phyloP scores from a whole-genome alignment of 2,797 vertebrate species.

The Margarornis squamiger region DNA sequence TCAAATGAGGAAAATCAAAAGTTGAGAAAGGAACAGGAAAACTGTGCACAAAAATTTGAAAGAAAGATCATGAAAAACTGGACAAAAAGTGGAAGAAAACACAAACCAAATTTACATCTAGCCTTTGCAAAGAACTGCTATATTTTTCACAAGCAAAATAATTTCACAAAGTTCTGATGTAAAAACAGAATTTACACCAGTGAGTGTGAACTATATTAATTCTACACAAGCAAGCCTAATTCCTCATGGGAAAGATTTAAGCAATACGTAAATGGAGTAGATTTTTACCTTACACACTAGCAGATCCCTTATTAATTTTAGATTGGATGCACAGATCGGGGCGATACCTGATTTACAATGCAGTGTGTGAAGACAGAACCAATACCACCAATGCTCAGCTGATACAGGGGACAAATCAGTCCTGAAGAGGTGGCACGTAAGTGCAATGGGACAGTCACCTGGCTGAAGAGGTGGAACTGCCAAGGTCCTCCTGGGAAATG shows the following conservation, averaged over 20 bases:
- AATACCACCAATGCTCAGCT: background rate
- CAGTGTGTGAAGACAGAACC: background rate
- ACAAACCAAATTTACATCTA: background rate
- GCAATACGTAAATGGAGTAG: background rate
- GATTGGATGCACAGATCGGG: background rate
- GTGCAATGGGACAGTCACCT: background rate
- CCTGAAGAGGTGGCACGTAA: background rate
- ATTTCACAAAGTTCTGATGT: background rate
- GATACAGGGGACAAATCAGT: fast-evolving
- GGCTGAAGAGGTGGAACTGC: background rate
- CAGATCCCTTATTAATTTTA: background rate
- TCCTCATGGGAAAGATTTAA: background rate
- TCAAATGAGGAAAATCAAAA: background rate
- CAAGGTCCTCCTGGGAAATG: background rate
- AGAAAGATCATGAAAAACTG: background rate
- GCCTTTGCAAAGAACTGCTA: background rate
- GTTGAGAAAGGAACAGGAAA: background rate
- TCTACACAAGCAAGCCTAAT: background rate
- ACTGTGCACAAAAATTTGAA: background rate
- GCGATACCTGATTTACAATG: background rate
- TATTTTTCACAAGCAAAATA: background rate
- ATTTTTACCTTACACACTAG: background rate
- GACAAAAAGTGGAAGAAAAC: background rate
- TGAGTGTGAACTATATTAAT: background rate
- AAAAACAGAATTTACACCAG: background rate